A percentile compares a stretch with the other conserved stretches of the same genome.
Evolutionary conservation across 2,888 invertebrate species (phyloP).

Genomic region (Pseudeuparius sepicola): DNA sequence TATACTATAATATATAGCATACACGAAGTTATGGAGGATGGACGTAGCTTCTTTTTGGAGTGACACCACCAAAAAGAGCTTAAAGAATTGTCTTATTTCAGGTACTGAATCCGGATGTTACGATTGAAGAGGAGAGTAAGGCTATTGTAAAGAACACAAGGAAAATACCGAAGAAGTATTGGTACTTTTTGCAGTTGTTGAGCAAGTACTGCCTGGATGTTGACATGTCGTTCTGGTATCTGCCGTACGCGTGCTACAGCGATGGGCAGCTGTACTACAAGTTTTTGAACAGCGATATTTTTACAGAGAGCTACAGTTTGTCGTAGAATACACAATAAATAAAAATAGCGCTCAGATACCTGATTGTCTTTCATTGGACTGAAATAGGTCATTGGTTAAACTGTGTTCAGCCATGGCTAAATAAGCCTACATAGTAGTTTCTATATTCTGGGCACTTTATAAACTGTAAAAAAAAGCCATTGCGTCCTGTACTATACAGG

Average conservation of each 20-base stretch:
- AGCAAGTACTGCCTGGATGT: conserved; percentile 29
- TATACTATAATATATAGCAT: too few relatives aligned
- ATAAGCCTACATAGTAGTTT: too few relatives aligned
- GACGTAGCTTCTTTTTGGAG: background rate
- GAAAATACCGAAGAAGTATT: conserved; percentile 26
- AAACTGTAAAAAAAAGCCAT: too few relatives aligned
- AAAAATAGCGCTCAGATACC: too few relatives aligned
- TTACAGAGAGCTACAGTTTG: conserved; percentile 27
- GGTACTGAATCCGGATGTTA: background rate
- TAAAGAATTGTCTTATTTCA: background rate
- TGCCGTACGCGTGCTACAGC: conserved; percentile 33
- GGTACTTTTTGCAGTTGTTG: conserved; percentile 30
- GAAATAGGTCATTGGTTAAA: too few relatives aligned
- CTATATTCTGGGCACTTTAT: too few relatives aligned
- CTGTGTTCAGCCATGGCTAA: too few relatives aligned
- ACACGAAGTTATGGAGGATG: conserved; percentile 4
- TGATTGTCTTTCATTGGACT: too few relatives aligned
- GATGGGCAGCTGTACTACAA: conserved; percentile 35
- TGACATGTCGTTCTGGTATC: conserved; percentile 27
- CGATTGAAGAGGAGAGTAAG: background rate
- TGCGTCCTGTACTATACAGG: too few relatives aligned
- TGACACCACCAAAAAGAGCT: background rate
- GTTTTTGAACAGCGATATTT: conserved; percentile 26
- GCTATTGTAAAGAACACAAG: conserved; percentile 15
- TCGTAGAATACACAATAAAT: conserved; percentile 16